Evolutionary conservation across 2,888 invertebrate genomes (phyloP), one percentile per base, ranked within the genome.

Genomic region (Hyles lineata): DNA sequence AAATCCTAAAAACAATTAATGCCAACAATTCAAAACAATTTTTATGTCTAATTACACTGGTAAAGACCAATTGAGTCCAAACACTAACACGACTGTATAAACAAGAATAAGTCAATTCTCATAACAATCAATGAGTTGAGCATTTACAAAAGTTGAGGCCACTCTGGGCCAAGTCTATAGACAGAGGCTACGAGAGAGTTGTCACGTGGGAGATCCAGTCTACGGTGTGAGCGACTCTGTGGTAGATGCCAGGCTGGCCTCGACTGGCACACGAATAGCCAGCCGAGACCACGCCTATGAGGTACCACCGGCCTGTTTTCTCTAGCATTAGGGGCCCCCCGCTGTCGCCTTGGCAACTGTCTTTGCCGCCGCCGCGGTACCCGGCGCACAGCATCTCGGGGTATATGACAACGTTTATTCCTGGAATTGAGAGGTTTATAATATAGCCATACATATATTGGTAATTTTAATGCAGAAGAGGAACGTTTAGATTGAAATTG

Each of bases 341-440:
- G 62, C 97, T 97, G 91, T 98, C 98, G 0, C 98, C 98, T 94
- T 98, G 96, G 76, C 95, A 95, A 78, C 96, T 96, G 90, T 98
- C 98, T 82, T 97, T 96, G 50, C 98, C 98, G 0, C 98, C 98
- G 35, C 97, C 97, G 71, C 98, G 96, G 89, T 98, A 98, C 3
- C 98, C 98, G 0, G 98, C 98, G 87, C 98, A 98, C 90, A 98
- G 96, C 98, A 98, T 98, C 91, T 98, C 98, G 62, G 98, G 98
- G 90, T 98, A 98, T 84, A 98, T 98, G 21, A 98, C 97, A 60
- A 98, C 98, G 87, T 97, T 97, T 82, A 98, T 98, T 72, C 98
- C 98, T 95, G 89, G 25, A 88, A 84, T 59, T 29, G 70, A 21
- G 74, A 61, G 70, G 52, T 60, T 69, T n/a, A 71, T 15, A 73